Conservation (phyloP, 1,140 invertebrate species). For the Drosophila quadrilineata region DNA sequence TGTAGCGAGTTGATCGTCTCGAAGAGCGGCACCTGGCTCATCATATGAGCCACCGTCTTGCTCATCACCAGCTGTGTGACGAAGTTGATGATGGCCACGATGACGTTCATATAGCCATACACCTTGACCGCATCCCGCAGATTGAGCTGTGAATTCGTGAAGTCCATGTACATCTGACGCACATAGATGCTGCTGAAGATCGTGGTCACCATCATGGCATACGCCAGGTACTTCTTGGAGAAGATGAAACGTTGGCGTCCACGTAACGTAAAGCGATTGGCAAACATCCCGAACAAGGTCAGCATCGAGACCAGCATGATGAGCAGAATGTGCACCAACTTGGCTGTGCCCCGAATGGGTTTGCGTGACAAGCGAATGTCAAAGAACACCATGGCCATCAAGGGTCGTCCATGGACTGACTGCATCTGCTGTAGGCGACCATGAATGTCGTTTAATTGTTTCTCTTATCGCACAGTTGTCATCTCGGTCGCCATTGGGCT, state of each 20-base stretch:
- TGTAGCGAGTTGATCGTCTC: conserved; percentile 28
- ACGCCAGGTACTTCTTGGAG: conserved; percentile 48
- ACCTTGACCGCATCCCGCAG: conserved; percentile 57
- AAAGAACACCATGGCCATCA: conserved; percentile 22
- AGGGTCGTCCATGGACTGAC: conserved; percentile 7
- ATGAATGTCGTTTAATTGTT: conserved; percentile 39
- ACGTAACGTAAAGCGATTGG: conserved; percentile 35
- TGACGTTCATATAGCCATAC: conserved; percentile 67
- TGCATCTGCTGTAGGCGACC: background rate
- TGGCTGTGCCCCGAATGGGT: conserved; percentile 12
- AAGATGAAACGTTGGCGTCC: conserved; percentile 41
- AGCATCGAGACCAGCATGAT: conserved; percentile 37
- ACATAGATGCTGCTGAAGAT: conserved; percentile 47
- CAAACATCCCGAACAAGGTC: conserved; percentile 49
- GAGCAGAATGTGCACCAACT: conserved; percentile 37
- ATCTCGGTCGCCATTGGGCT: conserved; percentile 23
- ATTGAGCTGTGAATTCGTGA: conserved; percentile 37
- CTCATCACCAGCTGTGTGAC: conserved; percentile 46
- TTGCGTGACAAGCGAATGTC: conserved; percentile 21
- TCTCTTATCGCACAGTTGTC: background rate
- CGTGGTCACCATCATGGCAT: conserved; percentile 35
- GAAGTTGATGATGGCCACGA: conserved; percentile 55
- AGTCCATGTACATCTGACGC: conserved; percentile 48
- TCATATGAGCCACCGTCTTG: conserved; percentile 33
- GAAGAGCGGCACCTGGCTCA: conserved; percentile 55